A percentile compares a stretch with the other conserved stretches of the same genome.
Evolutionary conservation across 92 coral and sea anemone genomes (phyloP).

Genomic region (Chrysogorgia sp.): DNA sequence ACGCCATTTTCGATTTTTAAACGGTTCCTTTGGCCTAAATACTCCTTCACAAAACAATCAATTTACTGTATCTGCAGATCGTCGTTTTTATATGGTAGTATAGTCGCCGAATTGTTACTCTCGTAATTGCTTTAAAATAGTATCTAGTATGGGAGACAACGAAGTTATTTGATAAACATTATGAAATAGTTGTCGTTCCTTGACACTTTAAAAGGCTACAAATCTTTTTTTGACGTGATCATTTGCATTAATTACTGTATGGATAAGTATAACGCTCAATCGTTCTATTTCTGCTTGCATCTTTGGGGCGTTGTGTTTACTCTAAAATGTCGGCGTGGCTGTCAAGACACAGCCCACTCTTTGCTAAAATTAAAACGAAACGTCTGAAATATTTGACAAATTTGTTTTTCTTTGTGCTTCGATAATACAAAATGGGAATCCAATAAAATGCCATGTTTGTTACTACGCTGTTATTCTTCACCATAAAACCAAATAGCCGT

Average conservation of each 20-base stretch:
- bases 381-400: background rate
- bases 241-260: slow-evolving; percentile 39
- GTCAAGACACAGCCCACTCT: slow-evolving; percentile 25
- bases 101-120: too few species aligned
- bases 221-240: slow-evolving; percentile 20
- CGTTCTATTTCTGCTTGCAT: slow-evolving; percentile 7
- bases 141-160: background rate
- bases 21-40: background rate
- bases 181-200: background rate
- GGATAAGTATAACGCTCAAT: background rate
- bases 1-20: slow-evolving; percentile 16
- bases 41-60: too few species aligned
- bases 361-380: background rate
- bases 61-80: slow-evolving; percentile 13
- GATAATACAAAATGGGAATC: background rate
- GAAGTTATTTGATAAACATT: background rate
- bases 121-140: too few species aligned
- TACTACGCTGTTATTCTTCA: background rate
- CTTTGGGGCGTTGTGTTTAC: slow-evolving; percentile 35
- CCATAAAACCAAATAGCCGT: too few species aligned
- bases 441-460: background rate
- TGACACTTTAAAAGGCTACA: slow-evolving; percentile 13
- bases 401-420: background rate
- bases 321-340: slow-evolving; percentile 25
- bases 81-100: background rate